Evolutionary conservation across 2,113 vertebrate genomes (phyloP).

Genomic region (Andinoacara biseriatus): DNA sequence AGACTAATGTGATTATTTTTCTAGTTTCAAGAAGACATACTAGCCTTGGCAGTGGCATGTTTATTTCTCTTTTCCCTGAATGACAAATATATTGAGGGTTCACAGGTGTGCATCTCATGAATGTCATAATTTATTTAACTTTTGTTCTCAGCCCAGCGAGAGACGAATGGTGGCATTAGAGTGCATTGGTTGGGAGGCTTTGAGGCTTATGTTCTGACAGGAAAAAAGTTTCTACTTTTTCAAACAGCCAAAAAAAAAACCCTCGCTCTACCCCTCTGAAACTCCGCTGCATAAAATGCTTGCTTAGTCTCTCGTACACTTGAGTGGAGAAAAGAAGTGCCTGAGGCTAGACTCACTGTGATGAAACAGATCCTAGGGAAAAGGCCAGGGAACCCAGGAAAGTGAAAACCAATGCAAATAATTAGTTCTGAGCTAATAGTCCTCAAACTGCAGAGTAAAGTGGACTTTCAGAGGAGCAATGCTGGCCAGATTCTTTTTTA

Average conservation of each 20-base stretch:
- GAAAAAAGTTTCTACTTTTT: neutral
- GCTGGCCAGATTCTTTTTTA: neutral
- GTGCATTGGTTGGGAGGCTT: neutral
- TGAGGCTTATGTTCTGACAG: conserved; percentile 8
- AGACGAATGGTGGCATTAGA: conserved; percentile 1
- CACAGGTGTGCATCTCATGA: conserved; percentile 18
- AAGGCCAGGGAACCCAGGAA: conserved; percentile 3
- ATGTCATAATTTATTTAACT: conserved; percentile 32
- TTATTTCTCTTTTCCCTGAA: neutral
- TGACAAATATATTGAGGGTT: conserved; percentile 25
- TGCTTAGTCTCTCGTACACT: conserved; percentile 34
- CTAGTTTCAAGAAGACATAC: conserved; percentile 33
- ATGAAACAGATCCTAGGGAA: conserved; percentile 50
- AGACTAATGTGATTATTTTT: conserved; percentile 58
- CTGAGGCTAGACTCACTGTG: conserved; percentile 23
- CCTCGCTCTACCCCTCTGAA: neutral
- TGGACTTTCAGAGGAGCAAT: neutral
- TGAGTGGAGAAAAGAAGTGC: conserved; percentile 50
- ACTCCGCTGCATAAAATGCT: conserved; percentile 18
- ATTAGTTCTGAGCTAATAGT: conserved; percentile 54
- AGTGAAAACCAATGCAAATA: conserved; percentile 48
- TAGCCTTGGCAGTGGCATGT: neutral
- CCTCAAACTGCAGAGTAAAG: conserved; percentile 12
- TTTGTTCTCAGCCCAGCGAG: neutral
- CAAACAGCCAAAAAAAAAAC: conserved; percentile 14